Percentiles rank a stretch among this genome's conserved stretches.
Evolutionary conservation across 2,888 invertebrate species (phyloP).

Genomic region (Elegia similella): DNA sequence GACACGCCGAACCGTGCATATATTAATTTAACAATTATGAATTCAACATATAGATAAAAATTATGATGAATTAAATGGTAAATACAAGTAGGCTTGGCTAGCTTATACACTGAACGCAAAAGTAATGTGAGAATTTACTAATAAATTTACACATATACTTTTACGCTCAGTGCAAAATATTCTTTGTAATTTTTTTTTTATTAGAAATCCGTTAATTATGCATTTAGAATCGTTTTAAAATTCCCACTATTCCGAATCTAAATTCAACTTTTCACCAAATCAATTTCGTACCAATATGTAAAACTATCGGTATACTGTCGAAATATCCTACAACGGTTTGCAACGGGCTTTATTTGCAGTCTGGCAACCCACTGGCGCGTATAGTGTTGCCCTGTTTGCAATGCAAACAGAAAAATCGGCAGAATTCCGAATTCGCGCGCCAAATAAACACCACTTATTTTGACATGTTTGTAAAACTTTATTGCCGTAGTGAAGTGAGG

Average conservation of each 20-base stretch:
- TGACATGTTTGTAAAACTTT: slow-evolving; percentile 6
- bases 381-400: slow-evolving; percentile 56
- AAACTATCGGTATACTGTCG: slow-evolving; percentile 12
- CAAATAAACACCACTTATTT: slow-evolving; percentile 15
- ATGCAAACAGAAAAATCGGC: slow-evolving; percentile 58
- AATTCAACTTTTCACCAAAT: background rate
- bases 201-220: too few species aligned
- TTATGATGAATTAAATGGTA: too few species aligned
- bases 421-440: slow-evolving; percentile 9
- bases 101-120: too few species aligned
- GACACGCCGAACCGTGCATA: too few species aligned
- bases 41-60: too few species aligned
- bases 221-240: background rate
- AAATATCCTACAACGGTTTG: slow-evolving; percentile 13
- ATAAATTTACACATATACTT: too few species aligned
- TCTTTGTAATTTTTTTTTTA: too few species aligned
- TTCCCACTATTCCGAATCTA: background rate
- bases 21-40: too few species aligned
- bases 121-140: too few species aligned
- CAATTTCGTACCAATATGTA: slow-evolving; percentile 8
- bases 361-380: slow-evolving; percentile 51
- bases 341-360: slow-evolving; percentile 48
- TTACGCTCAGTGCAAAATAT: too few species aligned
- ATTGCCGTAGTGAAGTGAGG: background rate
- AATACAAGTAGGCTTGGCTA: too few species aligned